Evolutionary conservation across 2,888 invertebrate genomes (phyloP).

Genomic region (Caenorhabditis afra): DNA sequence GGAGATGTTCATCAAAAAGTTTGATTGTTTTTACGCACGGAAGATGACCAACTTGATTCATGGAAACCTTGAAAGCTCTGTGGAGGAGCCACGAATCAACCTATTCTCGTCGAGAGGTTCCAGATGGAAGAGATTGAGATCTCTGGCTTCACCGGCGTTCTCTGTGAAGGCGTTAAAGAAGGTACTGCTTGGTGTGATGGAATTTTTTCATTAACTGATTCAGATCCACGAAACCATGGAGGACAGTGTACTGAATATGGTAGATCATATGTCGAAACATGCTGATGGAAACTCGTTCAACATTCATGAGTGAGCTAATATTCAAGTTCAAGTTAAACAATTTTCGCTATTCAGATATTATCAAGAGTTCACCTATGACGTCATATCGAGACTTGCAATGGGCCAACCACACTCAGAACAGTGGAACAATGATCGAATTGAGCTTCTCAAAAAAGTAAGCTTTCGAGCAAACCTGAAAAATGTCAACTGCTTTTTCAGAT

Average conservation of each 20-base stretch:
- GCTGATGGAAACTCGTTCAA: conserved; percentile 58
- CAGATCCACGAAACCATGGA: conserved; percentile 64
- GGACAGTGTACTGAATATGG: conserved; percentile 61
- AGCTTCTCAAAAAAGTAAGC: conserved; percentile 39
- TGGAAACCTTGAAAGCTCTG: conserved; percentile 68
- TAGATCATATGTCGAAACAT: conserved; percentile 52
- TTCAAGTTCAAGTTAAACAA: neutral
- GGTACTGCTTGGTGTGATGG: too few species aligned
- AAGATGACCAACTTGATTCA: conserved; percentile 70
- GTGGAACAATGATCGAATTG: conserved; percentile 57
- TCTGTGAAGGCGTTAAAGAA: conserved; percentile 79
- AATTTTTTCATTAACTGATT: neutral
- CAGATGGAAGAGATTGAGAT: conserved; percentile 83
- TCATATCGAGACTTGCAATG: conserved; percentile 68
- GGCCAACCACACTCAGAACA: conserved; percentile 63
- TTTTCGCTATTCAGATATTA: conserved; percentile 49
- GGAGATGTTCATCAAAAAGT: conserved; percentile 82
- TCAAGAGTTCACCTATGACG: conserved; percentile 69
- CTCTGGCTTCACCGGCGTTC: conserved; percentile 83
- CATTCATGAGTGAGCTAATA: conserved; percentile 51
- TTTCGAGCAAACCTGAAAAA: too few species aligned
- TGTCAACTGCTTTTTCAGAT: conserved; percentile 27
- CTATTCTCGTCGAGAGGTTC: conserved; percentile 82
- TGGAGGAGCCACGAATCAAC: conserved; percentile 74
- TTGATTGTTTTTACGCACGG: conserved; percentile 81